A percentile compares a stretch with the other conserved stretches of the same genome.
These are phyloP conservation scores for Chrysolina americana DNA, from an alignment of 2,888 invertebrate species.

Conservation along the genomic window DNA sequence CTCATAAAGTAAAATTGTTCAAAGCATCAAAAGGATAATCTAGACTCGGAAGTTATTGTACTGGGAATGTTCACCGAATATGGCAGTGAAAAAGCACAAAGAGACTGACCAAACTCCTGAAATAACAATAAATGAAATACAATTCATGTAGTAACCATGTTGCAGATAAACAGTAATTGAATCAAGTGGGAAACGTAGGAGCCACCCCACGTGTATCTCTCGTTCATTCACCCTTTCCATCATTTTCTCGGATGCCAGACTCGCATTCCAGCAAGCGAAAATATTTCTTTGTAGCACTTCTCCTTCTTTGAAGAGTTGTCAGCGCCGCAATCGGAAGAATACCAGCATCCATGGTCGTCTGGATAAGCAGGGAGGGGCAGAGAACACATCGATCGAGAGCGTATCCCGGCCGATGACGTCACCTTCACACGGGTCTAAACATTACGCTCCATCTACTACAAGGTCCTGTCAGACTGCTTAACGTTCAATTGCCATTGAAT, in stretches of 20 bases:
- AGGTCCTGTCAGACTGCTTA: conserved; percentile 47
- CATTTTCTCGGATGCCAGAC: background rate
- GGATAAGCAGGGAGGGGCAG: conserved; percentile 58
- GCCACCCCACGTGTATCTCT: too few relatives aligned
- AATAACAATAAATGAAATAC: too few relatives aligned
- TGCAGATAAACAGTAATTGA: too few relatives aligned
- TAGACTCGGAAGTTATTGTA: too few relatives aligned
- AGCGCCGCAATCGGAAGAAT: conserved; percentile 42
- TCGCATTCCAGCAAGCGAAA: background rate
- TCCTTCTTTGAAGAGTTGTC: conserved; percentile 11
- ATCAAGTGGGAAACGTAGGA: too few relatives aligned
- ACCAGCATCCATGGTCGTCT: conserved; percentile 57
- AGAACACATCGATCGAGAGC: conserved; percentile 57
- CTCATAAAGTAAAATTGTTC: too few relatives aligned
- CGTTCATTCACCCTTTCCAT: background rate
- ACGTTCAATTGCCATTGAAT: conserved; percentile 49
- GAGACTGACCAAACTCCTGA: too few relatives aligned
- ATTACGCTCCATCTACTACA: conserved; percentile 61
- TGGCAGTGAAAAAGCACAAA: too few relatives aligned
- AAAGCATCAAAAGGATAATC: too few relatives aligned
- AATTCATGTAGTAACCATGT: too few relatives aligned
- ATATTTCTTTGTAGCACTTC: background rate
- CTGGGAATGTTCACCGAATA: too few relatives aligned
- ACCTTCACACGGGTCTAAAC: conserved; percentile 60
- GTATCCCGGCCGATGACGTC: conserved; percentile 63